Percentiles rank a stretch among this genome's conserved stretches.
Conservation (phyloP, 2,888 invertebrate genomes). For the Hyposoter dolosus region DNA sequence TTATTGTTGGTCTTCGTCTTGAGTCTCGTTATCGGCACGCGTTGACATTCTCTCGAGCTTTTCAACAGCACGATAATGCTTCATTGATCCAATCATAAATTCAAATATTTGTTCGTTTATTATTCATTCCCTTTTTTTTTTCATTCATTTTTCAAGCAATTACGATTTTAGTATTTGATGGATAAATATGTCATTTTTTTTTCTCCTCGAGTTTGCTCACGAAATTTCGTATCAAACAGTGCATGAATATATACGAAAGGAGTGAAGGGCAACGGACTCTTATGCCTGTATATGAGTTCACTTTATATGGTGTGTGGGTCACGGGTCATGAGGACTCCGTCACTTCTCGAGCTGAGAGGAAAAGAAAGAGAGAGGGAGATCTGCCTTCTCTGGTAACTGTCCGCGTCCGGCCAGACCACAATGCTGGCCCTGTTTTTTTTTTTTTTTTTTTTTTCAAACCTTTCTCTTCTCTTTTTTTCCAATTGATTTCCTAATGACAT, state of each 20-base stretch:
- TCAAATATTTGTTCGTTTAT: slow-evolving; percentile 62
- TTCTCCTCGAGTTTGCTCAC: slow-evolving; percentile 11
- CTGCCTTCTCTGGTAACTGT: slow-evolving; percentile 49
- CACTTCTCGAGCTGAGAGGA: slow-evolving; percentile 31
- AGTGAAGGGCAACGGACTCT: slow-evolving; percentile 65
- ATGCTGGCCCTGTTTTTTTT: slow-evolving; percentile 46
- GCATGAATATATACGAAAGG: slow-evolving; percentile 50
- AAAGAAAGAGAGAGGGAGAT: slow-evolving; percentile 31
- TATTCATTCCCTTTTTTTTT: slow-evolving; percentile 28
- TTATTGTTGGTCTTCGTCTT: slow-evolving; percentile 57
- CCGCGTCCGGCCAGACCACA: slow-evolving; percentile 55
- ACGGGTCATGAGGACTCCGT: slow-evolving; percentile 62
- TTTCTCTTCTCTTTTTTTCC: slow-evolving; percentile 18
- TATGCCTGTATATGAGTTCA: slow-evolving; percentile 17
- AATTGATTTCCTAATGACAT: background rate
- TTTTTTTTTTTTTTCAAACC: slow-evolving; percentile 1
- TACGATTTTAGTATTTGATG: slow-evolving; percentile 5
- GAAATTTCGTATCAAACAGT: slow-evolving; percentile 28
- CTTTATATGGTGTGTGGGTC: slow-evolving; percentile 56
- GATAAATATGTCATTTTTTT: slow-evolving; percentile 15
- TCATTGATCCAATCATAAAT: slow-evolving; percentile 39
- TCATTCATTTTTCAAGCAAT: background rate
- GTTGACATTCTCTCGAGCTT: slow-evolving; percentile 53
- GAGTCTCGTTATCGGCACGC: slow-evolving; percentile 57
- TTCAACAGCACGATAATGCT: slow-evolving; percentile 22